Conservation (phyloP, 2,888 invertebrate species). For the Sinotaia quadrata region DNA sequence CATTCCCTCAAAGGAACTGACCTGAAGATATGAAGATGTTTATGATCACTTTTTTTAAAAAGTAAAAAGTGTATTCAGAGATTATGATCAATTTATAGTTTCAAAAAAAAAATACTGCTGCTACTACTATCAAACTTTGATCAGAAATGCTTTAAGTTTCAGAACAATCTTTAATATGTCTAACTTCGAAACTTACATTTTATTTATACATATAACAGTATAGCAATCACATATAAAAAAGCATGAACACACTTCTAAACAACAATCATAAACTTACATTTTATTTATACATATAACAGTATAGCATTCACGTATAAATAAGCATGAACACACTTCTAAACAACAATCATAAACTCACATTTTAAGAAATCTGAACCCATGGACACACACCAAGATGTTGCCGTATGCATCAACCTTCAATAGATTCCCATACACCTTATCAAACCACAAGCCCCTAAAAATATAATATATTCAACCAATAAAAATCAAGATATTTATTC, state of each 20-base stretch:
- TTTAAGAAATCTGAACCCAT: constrained; percentile 89
- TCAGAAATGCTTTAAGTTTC: no score
- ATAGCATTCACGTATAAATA: not conserved
- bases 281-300: not conserved
- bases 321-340: not conserved
- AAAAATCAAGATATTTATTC: no score
- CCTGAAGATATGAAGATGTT: no score
- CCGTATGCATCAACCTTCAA: constrained; percentile 96
- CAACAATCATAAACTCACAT: constrained; percentile 67
- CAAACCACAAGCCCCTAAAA: constrained; percentile 96
- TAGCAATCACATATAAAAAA: not conserved
- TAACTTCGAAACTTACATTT: not conserved
- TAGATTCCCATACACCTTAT: constrained; percentile 94
- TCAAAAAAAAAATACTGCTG: no score
- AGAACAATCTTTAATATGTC: no score
- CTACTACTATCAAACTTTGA: no score
- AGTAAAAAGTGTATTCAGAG: no score
- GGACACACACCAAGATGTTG: constrained; percentile 96
- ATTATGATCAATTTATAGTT: no score
- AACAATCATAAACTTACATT: not conserved
- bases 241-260: not conserved
- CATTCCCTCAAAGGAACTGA: no score
- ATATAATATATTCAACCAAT: no score
- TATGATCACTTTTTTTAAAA: no score
- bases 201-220: not conserved